Base-by-base conservation (phyloP, 2,113 vertebrate species). In the Galeopterus variegatus region DNA sequence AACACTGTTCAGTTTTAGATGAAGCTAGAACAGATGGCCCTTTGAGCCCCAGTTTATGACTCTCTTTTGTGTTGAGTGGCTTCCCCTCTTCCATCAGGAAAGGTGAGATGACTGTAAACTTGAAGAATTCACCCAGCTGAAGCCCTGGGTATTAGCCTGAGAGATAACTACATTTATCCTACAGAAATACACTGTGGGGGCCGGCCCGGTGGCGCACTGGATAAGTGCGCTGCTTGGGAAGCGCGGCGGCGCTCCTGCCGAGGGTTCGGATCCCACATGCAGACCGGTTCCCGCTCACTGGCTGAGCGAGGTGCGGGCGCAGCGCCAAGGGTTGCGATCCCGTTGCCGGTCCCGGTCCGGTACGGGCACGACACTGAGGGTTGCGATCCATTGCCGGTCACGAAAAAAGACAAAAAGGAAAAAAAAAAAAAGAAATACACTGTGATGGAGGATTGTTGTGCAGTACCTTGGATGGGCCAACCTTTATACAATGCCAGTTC, bases 11-110 rank as follows among this genome's bases (percentile, higher is more conserved):
- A 36, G 54, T 12, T 36, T 31, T 11, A 54, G 28, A 92, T 17
- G 48, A 45, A 62, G 69, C 60, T 24, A 54, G 31, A 92, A 83
- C 21, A 93, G 88, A 84, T 6, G 88, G 73, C 18, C 95, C 80
- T 62, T 7, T 33, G 75, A 85, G 41, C 15, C 70, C 26, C 31
- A 15, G 70, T 48, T 88, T 45, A 76, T 48, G 8, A 41, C 24
- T 73, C 52, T 75, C 52, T 70, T 85, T 83, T 58, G 65, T 48
- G n/a, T 24, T 81, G 13, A 70, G 36, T 69, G 76, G 23, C 60
- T 95, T 73, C n/a, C 70, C 41, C 21, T 82, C 50, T 65, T 19
- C 31, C 17, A 17, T 77, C 12, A 81, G 64, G 50, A 69, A 77
- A 54, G 15, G 41, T 89, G 36, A 77, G 45, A n/a, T 18, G 69